Evolutionary conservation across 2,888 invertebrate species (phyloP).

Genomic region (Meghimatium bilineatum): DNA sequence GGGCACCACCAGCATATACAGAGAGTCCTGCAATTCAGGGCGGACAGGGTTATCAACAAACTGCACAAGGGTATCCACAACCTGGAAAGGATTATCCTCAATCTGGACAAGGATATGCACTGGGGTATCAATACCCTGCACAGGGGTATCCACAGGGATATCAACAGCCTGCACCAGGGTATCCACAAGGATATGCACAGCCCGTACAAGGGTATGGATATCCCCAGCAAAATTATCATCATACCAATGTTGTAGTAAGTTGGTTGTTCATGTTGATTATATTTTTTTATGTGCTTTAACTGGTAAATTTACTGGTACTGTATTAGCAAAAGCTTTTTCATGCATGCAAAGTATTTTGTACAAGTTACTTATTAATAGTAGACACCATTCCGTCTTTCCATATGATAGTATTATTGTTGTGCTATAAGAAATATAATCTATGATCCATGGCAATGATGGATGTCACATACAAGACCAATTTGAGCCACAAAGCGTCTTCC

Average conservation of each 20-base stretch:
- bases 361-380: too few species aligned
- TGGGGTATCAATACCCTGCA: neutral
- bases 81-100: neutral
- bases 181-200: neutral
- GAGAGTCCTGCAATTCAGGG: neutral
- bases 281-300: neutral
- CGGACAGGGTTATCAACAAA: neutral
- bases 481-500: too few species aligned
- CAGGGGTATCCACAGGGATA: slow-evolving; percentile 2
- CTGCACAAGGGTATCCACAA: neutral
- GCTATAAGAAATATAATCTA: too few species aligned
- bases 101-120: slow-evolving; percentile 9
- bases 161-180: neutral
- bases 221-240: slow-evolving; percentile 18
- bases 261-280: neutral
- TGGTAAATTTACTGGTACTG: too few species aligned
- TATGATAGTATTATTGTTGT: too few species aligned
- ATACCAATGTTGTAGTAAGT: slow-evolving; percentile 28
- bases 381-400: too few species aligned
- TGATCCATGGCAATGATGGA: too few species aligned
- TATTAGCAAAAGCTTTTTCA: too few species aligned
- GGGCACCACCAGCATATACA: slow-evolving; percentile 23
- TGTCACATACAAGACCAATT: too few species aligned
- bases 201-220: slow-evolving; percentile 14
- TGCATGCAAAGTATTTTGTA: too few species aligned